Conservation (phyloP, 2,113 vertebrate species). For the Patagioenas fasciata region DNA sequence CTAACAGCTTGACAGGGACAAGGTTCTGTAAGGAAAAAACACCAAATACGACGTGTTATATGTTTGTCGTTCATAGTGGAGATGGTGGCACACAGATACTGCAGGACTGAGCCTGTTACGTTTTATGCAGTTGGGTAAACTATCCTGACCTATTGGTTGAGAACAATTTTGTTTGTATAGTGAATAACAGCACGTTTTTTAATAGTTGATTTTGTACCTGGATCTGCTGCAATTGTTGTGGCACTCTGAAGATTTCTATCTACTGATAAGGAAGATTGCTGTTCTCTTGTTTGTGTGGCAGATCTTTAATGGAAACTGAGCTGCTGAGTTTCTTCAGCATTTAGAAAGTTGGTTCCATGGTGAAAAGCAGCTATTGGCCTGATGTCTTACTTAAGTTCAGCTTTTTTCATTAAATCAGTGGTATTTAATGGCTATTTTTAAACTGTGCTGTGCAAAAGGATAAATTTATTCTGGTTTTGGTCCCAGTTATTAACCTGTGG, state of each 20-base stretch:
- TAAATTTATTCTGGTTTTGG: not conserved
- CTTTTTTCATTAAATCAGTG: not conserved
- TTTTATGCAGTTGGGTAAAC: not conserved
- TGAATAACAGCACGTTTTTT: not conserved
- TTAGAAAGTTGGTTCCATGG: not conserved
- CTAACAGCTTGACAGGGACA: not conserved
- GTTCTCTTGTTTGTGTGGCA: not conserved
- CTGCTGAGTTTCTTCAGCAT: not conserved
- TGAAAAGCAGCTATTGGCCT: not conserved
- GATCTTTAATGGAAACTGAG: not conserved
- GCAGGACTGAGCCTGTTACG: not conserved
- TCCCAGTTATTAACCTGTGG: not conserved
- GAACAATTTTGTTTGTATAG: not conserved
- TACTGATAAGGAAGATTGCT: not conserved
- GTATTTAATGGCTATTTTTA: not conserved
- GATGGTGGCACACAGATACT: not conserved
- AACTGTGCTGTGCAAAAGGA: not conserved
- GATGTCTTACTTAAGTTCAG: not conserved
- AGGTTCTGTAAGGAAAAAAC: not conserved
- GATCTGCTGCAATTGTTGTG: not conserved
- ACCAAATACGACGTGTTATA: rapidly evolving
- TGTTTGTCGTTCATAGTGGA: not conserved
- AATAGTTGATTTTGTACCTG: not conserved
- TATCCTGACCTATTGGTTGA: not conserved
- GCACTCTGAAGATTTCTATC: not conserved